These are phyloP conservation scores for Coleophora flavipennella DNA, from an alignment of 2,888 invertebrate genomes.

Conservation along the genomic window DNA sequence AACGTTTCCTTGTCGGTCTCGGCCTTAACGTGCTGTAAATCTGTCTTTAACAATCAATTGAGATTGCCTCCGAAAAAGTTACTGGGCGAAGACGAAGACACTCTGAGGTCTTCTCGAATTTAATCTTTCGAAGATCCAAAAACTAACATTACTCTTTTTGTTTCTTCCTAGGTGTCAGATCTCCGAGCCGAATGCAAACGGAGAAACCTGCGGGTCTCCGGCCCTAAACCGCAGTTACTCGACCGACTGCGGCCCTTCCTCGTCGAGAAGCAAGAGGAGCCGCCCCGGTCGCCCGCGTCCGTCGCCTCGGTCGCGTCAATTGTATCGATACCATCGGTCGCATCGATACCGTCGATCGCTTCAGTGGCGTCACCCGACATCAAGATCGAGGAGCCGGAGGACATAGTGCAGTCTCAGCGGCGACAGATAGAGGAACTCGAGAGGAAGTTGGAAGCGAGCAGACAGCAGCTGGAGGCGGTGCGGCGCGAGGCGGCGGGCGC, in stretches of 20 bases:
- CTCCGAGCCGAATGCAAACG: constrained; percentile 95
- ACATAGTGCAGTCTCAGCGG: constrained; percentile 84
- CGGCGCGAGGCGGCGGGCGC: constrained; percentile 73
- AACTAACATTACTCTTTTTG: too few relatives aligned
- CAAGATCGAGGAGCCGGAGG: constrained; percentile 70
- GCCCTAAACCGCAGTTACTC: constrained; percentile 95
- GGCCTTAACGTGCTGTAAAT: too few relatives aligned
- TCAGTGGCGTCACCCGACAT: constrained; percentile 40
- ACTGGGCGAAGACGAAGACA: too few relatives aligned
- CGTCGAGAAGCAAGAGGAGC: constrained; percentile 59
- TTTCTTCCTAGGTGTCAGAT: constrained; percentile 74
- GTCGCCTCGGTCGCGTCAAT: constrained; percentile 41
- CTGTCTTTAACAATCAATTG: too few relatives aligned
- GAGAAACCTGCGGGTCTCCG: constrained; percentile 94
- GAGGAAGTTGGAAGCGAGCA: constrained; percentile 83
- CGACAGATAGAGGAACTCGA: constrained; percentile 91
- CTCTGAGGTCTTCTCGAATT: too few relatives aligned
- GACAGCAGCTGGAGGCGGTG: constrained; percentile 81
- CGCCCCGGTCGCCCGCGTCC: constrained; percentile 52
- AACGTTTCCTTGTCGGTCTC: too few relatives aligned
- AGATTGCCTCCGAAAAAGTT: too few relatives aligned
- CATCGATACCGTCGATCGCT: constrained; percentile 39
- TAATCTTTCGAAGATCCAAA: too few relatives aligned
- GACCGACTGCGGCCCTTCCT: constrained; percentile 88
- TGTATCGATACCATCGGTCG: constrained; percentile 37